phyloP scores from a whole-genome alignment of 2,113 vertebrate species.

The Meles meles region DNA sequence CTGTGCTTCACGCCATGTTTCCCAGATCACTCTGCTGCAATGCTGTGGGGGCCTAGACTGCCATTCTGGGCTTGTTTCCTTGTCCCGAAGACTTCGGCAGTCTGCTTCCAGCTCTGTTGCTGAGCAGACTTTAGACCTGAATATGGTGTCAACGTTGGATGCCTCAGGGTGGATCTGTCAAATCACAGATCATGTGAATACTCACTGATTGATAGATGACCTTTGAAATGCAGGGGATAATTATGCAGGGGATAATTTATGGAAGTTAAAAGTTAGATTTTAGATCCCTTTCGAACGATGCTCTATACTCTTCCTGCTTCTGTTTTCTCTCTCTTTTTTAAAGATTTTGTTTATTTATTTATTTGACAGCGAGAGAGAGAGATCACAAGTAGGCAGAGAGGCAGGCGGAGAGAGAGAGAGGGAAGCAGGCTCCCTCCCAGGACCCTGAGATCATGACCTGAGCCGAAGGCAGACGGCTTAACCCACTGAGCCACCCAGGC shows the following conservation, averaged over 20 bases:
- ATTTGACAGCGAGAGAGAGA: too few relatives aligned
- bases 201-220: not conserved
- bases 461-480: too few relatives aligned
- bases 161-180: not conserved
- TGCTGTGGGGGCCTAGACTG: too few relatives aligned
- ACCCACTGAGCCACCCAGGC: too few relatives aligned
- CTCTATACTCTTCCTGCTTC: not conserved
- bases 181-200: not conserved
- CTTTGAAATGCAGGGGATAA: not conserved
- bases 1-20: not conserved
- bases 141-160: not conserved
- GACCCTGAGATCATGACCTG: too few relatives aligned
- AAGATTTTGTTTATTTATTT: too few relatives aligned
- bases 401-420: too few relatives aligned
- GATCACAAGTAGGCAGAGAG: too few relatives aligned
- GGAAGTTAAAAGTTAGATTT: not conserved
- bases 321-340: too few relatives aligned
- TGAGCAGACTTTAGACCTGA: not conserved
- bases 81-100: not conserved
- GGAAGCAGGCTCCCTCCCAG: too few relatives aligned
- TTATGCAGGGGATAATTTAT: not conserved
- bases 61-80: not conserved
- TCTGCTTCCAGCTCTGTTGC: not conserved
- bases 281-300: not conserved
- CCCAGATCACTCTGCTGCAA: not conserved